Conservation (phyloP, 2,797 vertebrate species). For the Gobionotothen gibberifrons region DNA sequence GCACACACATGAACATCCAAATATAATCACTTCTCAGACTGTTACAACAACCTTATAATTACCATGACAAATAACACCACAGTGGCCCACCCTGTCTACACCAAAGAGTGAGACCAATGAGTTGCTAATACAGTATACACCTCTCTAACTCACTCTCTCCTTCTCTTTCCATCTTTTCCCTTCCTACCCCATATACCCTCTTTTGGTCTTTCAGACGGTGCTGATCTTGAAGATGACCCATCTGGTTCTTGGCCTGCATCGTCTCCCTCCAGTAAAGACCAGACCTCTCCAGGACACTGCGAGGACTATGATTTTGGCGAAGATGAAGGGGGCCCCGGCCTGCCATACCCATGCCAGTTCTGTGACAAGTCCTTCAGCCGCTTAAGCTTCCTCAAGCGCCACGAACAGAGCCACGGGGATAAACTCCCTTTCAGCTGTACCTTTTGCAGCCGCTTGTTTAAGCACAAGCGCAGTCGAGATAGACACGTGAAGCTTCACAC, state of each 20-base stretch:
- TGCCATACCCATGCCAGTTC: conserved; percentile 98
- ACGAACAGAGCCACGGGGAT: conserved; percentile 98
- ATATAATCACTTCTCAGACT: too few relatives aligned
- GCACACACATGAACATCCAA: too few relatives aligned
- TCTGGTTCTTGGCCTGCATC: conserved; percentile 98
- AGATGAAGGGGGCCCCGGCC: conserved; percentile 94
- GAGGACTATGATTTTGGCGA: conserved; percentile 98
- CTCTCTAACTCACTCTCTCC: conserved; percentile 35
- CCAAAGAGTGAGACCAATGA: conserved; percentile 68
- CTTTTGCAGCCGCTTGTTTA: conserved; percentile 97
- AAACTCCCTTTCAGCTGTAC: conserved; percentile 98
- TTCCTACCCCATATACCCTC: conserved; percentile 19
- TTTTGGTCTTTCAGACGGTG: conserved; percentile 86
- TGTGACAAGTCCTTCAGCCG: conserved; percentile 99
- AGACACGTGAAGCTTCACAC: conserved; percentile 98
- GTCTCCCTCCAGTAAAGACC: conserved; percentile 98
- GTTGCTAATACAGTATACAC: conserved; percentile 60
- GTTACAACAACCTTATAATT: conserved; percentile 74
- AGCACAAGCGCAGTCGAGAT: conserved; percentile 98
- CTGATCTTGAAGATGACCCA: conserved; percentile 97
- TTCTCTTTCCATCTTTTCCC: conserved; percentile 28
- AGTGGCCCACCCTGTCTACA: conserved; percentile 62
- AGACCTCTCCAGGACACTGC: conserved; percentile 95
- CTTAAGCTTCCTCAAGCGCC: conserved; percentile 98
- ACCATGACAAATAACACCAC: conserved; percentile 66